A percentile compares a stretch with the other conserved stretches of the same genome.
Evolutionary conservation across 2,797 vertebrate genomes (phyloP).

Genomic region (Manis pentadactyla): DNA sequence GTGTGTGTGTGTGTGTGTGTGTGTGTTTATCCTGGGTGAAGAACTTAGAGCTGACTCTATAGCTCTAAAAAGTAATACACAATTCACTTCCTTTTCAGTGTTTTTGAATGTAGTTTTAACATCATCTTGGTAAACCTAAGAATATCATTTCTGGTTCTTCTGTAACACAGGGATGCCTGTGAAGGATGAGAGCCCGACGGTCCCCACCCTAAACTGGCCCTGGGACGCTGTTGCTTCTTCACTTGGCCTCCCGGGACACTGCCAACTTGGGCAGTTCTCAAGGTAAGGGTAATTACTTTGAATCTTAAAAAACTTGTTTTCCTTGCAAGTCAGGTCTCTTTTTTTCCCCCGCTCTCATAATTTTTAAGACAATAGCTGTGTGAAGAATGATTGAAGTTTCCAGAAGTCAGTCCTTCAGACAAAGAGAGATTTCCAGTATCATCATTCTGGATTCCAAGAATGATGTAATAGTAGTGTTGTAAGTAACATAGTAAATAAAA

Average conservation of each 20-base stretch:
- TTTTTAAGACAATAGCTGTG: not conserved
- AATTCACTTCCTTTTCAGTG: not conserved
- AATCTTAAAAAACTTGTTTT: not conserved
- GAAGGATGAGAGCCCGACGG: too few relatives aligned
- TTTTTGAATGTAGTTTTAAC: not conserved
- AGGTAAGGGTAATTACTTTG: not conserved
- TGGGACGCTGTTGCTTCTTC: not conserved
- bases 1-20: not conserved
- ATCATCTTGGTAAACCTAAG: not conserved
- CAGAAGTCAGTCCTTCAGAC: not conserved
- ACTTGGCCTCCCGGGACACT: too few relatives aligned
- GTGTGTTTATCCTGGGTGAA: not conserved
- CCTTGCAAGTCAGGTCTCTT: not conserved
- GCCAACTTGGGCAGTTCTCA: not conserved
- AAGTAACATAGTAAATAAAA: conserved; percentile 28
- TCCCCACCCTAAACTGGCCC: not conserved
- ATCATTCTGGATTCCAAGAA: conserved; percentile 2
- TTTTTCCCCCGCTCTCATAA: not conserved
- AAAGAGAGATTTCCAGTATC: not conserved
- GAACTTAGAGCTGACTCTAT: not conserved
- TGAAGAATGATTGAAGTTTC: not conserved
- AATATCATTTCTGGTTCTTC: not conserved
- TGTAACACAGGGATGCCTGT: not conserved
- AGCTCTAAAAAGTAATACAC: not conserved
- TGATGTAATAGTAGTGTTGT: not conserved